Percentiles rank a stretch among this genome's conserved stretches.
These are phyloP conservation scores for Danio jaintianensis DNA, from an alignment of 2,797 vertebrate species.

Conservation along the genomic window DNA sequence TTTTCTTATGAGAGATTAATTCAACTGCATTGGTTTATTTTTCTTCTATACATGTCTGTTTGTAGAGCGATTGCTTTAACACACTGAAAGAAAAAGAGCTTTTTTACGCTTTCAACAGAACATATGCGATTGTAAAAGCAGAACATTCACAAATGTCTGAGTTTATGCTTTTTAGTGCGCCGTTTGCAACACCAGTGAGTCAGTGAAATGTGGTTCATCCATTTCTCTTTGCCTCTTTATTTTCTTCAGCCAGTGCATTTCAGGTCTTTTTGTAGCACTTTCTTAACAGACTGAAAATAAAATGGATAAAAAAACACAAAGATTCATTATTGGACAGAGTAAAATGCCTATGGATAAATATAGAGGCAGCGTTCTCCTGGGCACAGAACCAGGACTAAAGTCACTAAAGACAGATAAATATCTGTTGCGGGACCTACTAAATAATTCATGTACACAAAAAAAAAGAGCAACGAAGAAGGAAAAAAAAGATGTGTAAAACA, in stretches of 20 bases:
- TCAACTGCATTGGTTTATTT: not conserved
- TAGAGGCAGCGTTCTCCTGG: conserved; percentile 5
- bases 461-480: not conserved
- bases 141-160: not conserved
- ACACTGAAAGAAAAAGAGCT: not conserved
- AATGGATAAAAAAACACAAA: conserved; percentile 11
- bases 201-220: not conserved
- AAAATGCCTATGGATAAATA: conserved; percentile 24
- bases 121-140: conserved; percentile 15
- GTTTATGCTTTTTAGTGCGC: not conserved
- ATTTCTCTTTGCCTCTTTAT: conserved; percentile 16
- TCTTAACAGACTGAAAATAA: conserved; percentile 5
- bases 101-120: not conserved
- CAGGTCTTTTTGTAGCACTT: conserved; percentile 6
- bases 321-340: conserved; percentile 31
- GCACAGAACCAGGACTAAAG: conserved; percentile 28
- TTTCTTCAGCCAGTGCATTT: not conserved
- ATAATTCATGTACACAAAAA: not conserved
- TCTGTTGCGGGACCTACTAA: conserved; percentile 12
- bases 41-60: not conserved
- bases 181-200: not conserved
- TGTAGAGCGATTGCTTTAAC: conserved; percentile 2
- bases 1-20: not conserved
- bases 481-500: conserved; percentile 11
- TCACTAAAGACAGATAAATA: conserved; percentile 39